Base-by-base conservation (phyloP, 30 jellyfish, hydroid and myxozoan species). In the Aurelia aurita region DNA sequence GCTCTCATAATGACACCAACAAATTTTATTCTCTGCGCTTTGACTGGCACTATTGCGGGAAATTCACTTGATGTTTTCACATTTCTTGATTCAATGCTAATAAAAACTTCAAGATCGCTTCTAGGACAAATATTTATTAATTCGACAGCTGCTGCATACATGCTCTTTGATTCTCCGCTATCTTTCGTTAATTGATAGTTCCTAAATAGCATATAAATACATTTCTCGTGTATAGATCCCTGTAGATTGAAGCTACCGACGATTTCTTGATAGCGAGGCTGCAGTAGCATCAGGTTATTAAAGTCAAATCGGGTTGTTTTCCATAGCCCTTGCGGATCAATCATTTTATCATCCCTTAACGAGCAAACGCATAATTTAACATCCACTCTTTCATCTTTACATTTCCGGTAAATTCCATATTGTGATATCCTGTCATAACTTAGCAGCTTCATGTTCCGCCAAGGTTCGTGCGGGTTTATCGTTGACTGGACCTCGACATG, bases 321-420 rank as follows among this genome's bases (percentile, higher is more conserved):
- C 74, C 68, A 51, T 12, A 55, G 68, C 8, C 31, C 27, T 18
- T 73, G 71, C 14, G 54, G 49, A 32, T 85, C 78, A 34, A 11
- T 31, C 26, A 14, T 82, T 45, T 31, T 18, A 20, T 7, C 3
- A 12, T 62, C 66, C 59, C 54, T 71, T 25, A 86, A 51, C 54
- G 95, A 95, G 77, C 99, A 94, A 44, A 94, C 89, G 58, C 99
- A 94, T 14, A 89, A 84, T 29, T 95, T 72, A 9, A 69, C 88
- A 18, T 82, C 58, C n/a, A 74, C 92, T 0, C 75, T 79, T 6
- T 92, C 72, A 81, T 94, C 99, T 28, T 74, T 68, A 66, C 99
- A 94, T 68, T 71, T 60, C 57, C 95, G 54, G 91, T 94, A 94
- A 25, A 59, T 78, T 19, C 96, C 99, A 39, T 73, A 94, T 34